Percentiles rank a stretch among this genome's conserved stretches.
phyloP scores from a whole-genome alignment of 2,888 invertebrate genomes.

The Sarcophaga carnaria region DNA sequence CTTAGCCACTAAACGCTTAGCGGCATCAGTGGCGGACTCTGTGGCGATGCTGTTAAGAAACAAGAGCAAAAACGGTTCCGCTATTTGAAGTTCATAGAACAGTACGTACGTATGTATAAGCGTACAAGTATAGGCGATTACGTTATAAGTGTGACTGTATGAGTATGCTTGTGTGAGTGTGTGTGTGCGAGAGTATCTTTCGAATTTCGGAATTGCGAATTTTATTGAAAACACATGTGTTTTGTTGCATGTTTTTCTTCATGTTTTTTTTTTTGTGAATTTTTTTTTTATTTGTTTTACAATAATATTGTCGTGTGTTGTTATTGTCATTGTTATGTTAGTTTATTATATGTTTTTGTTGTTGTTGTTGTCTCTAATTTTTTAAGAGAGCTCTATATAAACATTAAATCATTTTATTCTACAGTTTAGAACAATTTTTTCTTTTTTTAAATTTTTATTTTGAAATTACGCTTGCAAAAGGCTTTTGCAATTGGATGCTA shows the following conservation, averaged over 20 bases:
- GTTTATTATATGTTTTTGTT: constrained; percentile 1
- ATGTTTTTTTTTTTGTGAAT: no score
- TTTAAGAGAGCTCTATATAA: constrained; percentile 57
- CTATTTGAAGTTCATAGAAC: constrained; percentile 64
- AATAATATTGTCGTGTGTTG: no score
- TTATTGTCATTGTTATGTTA: no score
- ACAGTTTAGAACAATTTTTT: not conserved
- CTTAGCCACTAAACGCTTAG: not conserved
- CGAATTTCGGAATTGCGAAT: constrained; percentile 52
- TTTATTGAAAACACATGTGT: constrained; percentile 39
- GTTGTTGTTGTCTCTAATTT: constrained; percentile 50
- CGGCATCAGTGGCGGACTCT: not conserved
- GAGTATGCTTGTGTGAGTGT: not conserved
- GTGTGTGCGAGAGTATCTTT: constrained; percentile 19
- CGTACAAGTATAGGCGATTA: no score
- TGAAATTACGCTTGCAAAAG: constrained; percentile 61
- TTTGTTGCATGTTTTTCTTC: constrained; percentile 56
- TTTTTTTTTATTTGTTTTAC: no score
- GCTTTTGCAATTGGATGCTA: constrained; percentile 62
- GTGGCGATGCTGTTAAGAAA: not conserved
- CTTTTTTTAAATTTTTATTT: constrained; percentile 14
- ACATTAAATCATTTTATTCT: constrained; percentile 54
- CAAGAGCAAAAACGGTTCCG: constrained; percentile 56
- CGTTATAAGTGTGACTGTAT: constrained; percentile 9
- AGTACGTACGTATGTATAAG: constrained; percentile 14